These are phyloP conservation scores for Andrena minutula DNA, from an alignment of 2,888 invertebrate species.

Conservation along the genomic window DNA sequence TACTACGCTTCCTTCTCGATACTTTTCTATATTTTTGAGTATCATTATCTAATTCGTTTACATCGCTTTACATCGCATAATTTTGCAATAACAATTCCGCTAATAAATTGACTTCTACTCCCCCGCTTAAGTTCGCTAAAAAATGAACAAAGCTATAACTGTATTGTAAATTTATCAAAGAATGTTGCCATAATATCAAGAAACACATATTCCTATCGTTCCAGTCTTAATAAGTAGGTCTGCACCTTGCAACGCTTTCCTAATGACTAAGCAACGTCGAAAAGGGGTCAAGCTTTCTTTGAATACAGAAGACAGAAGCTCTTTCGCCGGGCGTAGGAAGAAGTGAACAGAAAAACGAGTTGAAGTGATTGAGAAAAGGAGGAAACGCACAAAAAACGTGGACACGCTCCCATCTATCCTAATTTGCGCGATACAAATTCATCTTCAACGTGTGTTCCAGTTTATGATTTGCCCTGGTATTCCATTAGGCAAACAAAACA, in stretches of 20 bases:
- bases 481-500: neutral
- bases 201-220: neutral
- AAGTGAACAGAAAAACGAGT: neutral
- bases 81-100: too few species aligned
- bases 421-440: neutral
- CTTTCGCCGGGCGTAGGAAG: neutral
- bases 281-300: constrained; percentile 1
- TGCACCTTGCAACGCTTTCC: neutral
- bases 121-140: too few species aligned
- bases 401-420: neutral
- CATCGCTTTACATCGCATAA: too few species aligned
- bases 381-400: neutral
- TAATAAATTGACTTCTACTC: too few species aligned
- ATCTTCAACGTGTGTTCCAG: neutral
- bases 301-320: neutral
- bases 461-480: neutral
- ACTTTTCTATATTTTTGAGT: too few species aligned
- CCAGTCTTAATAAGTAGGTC: neutral
- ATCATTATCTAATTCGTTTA: too few species aligned
- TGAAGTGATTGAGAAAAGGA: neutral
- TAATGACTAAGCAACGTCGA: neutral
- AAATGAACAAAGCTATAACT: neutral
- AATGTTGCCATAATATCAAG: neutral
- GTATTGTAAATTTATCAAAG: neutral
- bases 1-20: too few species aligned